phyloP scores from a whole-genome alignment of 2,888 invertebrate genomes.

The Watsonalla binaria region DNA sequence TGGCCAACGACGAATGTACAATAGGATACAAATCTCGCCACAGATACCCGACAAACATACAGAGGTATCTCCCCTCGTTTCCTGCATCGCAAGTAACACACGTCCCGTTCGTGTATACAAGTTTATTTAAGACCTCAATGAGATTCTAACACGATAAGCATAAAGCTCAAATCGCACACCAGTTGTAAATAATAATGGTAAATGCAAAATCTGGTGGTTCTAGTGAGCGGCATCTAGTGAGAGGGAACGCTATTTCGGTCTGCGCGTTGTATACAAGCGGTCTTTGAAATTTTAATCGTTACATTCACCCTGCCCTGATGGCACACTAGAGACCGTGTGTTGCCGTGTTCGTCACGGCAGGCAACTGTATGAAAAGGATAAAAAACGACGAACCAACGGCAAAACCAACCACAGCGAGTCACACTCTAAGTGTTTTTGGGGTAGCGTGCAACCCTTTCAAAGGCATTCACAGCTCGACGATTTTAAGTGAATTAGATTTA shows the following conservation, averaged over 20 bases:
- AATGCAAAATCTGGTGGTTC: conserved; percentile 34
- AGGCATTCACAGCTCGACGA: too few species aligned
- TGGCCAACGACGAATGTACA: conserved; percentile 45
- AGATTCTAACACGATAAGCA: conserved; percentile 26
- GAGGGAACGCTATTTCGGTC: conserved; percentile 70
- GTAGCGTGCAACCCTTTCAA: too few species aligned
- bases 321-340: conserved; percentile 55
- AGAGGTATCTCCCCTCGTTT: conserved; percentile 66
- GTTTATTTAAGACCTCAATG: conserved; percentile 26
- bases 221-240: conserved; percentile 55
- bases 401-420: not conserved
- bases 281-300: conserved; percentile 77
- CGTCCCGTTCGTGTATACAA: conserved; percentile 52
- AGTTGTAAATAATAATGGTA: conserved; percentile 14
- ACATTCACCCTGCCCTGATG: conserved; percentile 72
- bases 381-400: conserved; percentile 23
- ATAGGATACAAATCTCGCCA: conserved; percentile 60
- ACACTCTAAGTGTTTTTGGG: not conserved
- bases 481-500: too few species aligned
- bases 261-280: conserved; percentile 61
- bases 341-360: conserved; percentile 43
- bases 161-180: conserved; percentile 46
- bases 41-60: conserved; percentile 53
- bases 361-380: conserved; percentile 32
- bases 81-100: conserved; percentile 65